Evolutionary conservation across 1,140 invertebrate genomes (phyloP).

Genomic region (Zelostemma sp.): DNA sequence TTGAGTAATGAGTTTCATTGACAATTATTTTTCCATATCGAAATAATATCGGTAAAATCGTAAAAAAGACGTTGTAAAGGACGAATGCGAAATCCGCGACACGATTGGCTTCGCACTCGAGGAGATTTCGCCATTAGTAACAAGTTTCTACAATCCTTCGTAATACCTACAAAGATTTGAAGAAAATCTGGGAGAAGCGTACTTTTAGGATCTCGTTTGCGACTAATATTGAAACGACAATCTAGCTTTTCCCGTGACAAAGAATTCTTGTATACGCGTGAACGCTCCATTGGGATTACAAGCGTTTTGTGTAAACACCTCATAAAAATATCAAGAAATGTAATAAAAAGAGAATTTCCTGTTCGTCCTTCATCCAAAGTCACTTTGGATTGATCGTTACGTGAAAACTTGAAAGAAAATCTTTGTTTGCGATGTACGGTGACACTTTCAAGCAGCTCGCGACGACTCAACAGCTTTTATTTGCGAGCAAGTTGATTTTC

Average conservation of each 20-base stretch:
- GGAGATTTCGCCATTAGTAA: slow-evolving; percentile 12
- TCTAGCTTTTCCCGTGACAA: slow-evolving; percentile 35
- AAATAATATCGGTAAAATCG: too few relatives aligned
- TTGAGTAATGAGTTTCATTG: too few relatives aligned
- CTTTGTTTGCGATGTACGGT: too few relatives aligned
- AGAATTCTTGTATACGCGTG: slow-evolving; percentile 39
- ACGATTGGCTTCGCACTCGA: slow-evolving; percentile 10
- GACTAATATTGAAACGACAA: slow-evolving; percentile 51
- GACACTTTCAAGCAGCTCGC: too few relatives aligned
- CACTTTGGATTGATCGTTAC: background rate
- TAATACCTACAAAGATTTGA: slow-evolving; percentile 30
- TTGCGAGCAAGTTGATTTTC: background rate
- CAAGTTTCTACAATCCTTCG: slow-evolving; percentile 22
- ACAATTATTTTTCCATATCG: too few relatives aligned
- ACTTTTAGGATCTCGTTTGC: slow-evolving; percentile 55
- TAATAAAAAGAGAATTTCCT: too few relatives aligned
- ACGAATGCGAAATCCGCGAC: background rate
- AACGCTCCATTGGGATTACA: slow-evolving; percentile 47
- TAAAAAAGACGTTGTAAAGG: background rate
- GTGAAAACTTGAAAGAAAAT: background rate
- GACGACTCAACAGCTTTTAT: too few relatives aligned
- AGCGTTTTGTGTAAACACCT: slow-evolving; percentile 56
- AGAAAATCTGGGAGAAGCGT: slow-evolving; percentile 29
- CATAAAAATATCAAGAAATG: slow-evolving; percentile 25
- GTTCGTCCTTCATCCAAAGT: too few relatives aligned